phyloP scores from a whole-genome alignment of 2,888 invertebrate genomes.

The Troides oblongomaculatus region DNA sequence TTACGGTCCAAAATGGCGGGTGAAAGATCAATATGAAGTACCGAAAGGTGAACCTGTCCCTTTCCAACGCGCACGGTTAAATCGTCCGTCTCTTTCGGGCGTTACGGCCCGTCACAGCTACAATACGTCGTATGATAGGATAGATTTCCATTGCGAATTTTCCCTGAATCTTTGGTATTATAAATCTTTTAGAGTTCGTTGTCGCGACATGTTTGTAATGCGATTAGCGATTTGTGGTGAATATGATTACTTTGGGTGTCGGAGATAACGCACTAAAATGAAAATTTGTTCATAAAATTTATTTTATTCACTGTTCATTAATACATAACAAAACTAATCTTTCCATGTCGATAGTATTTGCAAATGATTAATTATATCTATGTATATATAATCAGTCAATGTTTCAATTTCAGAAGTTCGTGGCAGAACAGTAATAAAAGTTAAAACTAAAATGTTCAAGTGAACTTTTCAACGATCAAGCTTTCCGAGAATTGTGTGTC shows the following conservation, averaged over 20 bases:
- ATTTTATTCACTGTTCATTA: constrained; percentile 19
- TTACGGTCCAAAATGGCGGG: constrained; percentile 76
- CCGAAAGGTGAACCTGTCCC: constrained; percentile 65
- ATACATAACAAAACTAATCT: neutral
- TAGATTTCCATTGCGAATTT: constrained; percentile 65
- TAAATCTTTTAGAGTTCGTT: constrained; percentile 52
- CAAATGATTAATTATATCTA: neutral
- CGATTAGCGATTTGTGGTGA: constrained; percentile 65
- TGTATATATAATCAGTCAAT: neutral
- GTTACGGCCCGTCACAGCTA: constrained; percentile 58
- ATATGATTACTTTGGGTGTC: constrained; percentile 52
- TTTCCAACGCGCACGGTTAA: constrained; percentile 43
- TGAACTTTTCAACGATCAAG: too few relatives aligned
- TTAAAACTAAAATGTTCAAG: neutral
- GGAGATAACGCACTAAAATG: constrained; percentile 67
- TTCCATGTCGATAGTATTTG: neutral
- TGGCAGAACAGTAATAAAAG: neutral
- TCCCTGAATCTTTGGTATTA: constrained; percentile 45
- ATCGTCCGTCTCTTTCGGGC: constrained; percentile 53
- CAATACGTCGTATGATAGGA: constrained; percentile 70
- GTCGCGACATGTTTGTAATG: constrained; percentile 57
- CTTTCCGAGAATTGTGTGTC: too few relatives aligned
- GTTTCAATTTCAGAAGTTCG: neutral
- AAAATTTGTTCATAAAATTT: constrained; percentile 40
- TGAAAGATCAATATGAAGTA: constrained; percentile 80